phyloP scores from a whole-genome alignment of 2,888 invertebrate species.

The Digitonthophagus gazella region DNA sequence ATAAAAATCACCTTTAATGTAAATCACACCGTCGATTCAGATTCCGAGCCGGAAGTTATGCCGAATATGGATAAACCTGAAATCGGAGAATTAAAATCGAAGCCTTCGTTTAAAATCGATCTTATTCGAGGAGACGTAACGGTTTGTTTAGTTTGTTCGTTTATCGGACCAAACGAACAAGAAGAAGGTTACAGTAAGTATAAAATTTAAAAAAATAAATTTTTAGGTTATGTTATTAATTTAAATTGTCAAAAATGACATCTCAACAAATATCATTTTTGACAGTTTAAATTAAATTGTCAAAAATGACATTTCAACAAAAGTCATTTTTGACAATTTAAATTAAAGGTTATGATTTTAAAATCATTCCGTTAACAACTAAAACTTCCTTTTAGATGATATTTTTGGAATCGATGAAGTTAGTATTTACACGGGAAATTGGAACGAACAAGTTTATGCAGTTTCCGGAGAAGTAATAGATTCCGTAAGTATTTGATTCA shows the following conservation, averaged over 20 bases:
- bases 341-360: too few relatives aligned
- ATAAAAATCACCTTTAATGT: slow-evolving; percentile 84
- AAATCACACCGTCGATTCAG: slow-evolving; percentile 91
- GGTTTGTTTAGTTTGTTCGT: slow-evolving; percentile 83
- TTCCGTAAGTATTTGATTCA: slow-evolving; percentile 67
- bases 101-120: slow-evolving; percentile 89
- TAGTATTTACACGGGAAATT: slow-evolving; percentile 83
- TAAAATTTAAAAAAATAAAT: background rate
- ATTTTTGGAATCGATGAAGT: slow-evolving; percentile 93
- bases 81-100: slow-evolving; percentile 81
- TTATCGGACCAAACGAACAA: slow-evolving; percentile 60
- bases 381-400: slow-evolving; percentile 65
- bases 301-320: background rate
- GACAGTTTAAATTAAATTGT: background rate
- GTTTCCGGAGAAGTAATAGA: slow-evolving; percentile 94
- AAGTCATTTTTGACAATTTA: too few relatives aligned
- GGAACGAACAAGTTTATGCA: slow-evolving; percentile 82
- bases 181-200: slow-evolving; percentile 71
- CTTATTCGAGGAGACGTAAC: slow-evolving; percentile 74
- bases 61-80: slow-evolving; percentile 67
- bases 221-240: background rate
- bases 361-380: too few relatives aligned
- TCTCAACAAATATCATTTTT: background rate
- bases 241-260: background rate
- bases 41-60: slow-evolving; percentile 65